These are phyloP conservation scores for Empis stercorea DNA, from an alignment of 2,888 invertebrate species.

Conservation along the genomic window DNA sequence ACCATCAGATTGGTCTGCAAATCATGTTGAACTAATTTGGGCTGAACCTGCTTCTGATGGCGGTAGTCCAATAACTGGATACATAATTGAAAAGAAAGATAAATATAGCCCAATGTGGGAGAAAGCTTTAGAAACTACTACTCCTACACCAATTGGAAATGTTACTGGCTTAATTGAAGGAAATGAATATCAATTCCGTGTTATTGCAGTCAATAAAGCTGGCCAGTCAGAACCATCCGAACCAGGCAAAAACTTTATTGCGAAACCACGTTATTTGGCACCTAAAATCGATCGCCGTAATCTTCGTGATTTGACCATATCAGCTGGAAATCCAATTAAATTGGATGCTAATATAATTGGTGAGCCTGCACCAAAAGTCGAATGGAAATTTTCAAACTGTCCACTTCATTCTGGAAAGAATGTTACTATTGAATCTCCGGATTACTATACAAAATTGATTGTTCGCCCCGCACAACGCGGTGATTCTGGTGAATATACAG, in stretches of 20 bases:
- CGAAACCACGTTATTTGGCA: slow-evolving; percentile 79
- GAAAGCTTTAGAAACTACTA: slow-evolving; percentile 73
- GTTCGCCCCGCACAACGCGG: slow-evolving; percentile 67
- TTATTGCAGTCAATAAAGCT: slow-evolving; percentile 89
- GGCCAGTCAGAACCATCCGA: slow-evolving; percentile 89
- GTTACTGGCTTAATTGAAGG: slow-evolving; percentile 89
- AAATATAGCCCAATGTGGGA: slow-evolving; percentile 90
- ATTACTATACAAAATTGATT: slow-evolving; percentile 77
- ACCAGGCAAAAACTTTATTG: slow-evolving; percentile 69
- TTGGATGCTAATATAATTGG: slow-evolving; percentile 88
- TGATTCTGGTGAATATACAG: slow-evolving; percentile 78
- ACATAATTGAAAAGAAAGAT: slow-evolving; percentile 85
- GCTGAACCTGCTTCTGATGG: slow-evolving; percentile 79
- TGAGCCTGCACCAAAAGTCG: slow-evolving; percentile 87
- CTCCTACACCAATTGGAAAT: slow-evolving; percentile 58
- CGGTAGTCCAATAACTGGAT: slow-evolving; percentile 87
- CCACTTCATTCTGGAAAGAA: slow-evolving; percentile 57
- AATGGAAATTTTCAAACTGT: slow-evolving; percentile 81
- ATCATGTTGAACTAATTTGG: slow-evolving; percentile 86
- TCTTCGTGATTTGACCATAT: slow-evolving; percentile 77
- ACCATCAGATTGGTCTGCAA: slow-evolving; percentile 83
- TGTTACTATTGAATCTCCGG: slow-evolving; percentile 67
- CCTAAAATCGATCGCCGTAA: slow-evolving; percentile 93
- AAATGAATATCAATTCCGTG: slow-evolving; percentile 93
- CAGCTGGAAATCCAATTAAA: slow-evolving; percentile 85